A percentile compares a stretch with the other conserved stretches of the same genome.
These are phyloP conservation scores for Progne subis DNA, from an alignment of 2,113 vertebrate genomes.

Conservation along the genomic window DNA sequence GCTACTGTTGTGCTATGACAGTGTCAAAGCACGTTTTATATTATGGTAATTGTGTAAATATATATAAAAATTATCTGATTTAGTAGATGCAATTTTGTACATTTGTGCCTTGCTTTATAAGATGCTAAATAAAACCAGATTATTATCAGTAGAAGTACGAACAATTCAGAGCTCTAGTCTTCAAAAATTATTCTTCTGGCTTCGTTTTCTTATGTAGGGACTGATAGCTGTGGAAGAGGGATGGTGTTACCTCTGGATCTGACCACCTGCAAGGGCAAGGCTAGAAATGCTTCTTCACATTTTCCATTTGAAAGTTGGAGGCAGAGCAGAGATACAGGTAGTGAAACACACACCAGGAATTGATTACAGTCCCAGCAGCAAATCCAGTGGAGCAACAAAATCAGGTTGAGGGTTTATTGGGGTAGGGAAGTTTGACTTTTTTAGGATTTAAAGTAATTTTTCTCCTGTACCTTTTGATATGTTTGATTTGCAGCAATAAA, in stretches of 20 bases:
- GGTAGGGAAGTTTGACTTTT: background rate
- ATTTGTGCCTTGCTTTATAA: slow-evolving; percentile 68
- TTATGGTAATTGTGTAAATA: slow-evolving; percentile 40
- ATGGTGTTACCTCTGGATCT: background rate
- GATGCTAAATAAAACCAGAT: slow-evolving; percentile 34
- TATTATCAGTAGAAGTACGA: slow-evolving; percentile 7
- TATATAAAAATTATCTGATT: slow-evolving; percentile 20
- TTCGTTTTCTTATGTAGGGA: background rate
- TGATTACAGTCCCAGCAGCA: background rate
- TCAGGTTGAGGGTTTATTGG: background rate
- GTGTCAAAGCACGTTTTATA: slow-evolving; percentile 40
- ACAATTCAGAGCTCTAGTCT: slow-evolving; percentile 19
- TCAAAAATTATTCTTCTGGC: slow-evolving; percentile 46
- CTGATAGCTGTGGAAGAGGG: background rate
- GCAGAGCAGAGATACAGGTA: background rate
- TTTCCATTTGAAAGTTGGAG: background rate
- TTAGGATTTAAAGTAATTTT: background rate
- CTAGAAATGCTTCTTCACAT: background rate
- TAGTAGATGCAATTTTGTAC: slow-evolving; percentile 41
- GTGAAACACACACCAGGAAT: background rate
- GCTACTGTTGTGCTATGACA: slow-evolving; percentile 38
- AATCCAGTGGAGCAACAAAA: background rate
- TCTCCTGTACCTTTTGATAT: background rate
- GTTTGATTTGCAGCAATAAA: background rate
- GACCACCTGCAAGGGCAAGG: background rate